Evolutionary conservation across 2,797 vertebrate species (phyloP).

Genomic region (Tangara arthus): DNA sequence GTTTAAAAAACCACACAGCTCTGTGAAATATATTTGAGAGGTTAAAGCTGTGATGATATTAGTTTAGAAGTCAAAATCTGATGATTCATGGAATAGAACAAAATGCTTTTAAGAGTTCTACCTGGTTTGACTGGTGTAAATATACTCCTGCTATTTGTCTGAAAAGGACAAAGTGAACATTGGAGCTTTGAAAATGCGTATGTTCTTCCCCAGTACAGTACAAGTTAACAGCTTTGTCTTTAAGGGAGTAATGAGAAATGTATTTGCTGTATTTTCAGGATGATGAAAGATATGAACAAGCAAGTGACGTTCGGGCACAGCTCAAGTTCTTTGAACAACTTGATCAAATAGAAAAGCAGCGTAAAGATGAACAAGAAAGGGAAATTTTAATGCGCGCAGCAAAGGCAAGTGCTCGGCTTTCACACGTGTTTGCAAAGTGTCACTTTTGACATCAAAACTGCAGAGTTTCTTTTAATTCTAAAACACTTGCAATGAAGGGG

Average conservation of each 20-base stretch:
- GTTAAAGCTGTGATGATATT: constrained; percentile 22
- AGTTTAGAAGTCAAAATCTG: constrained; percentile 37
- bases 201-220: neutral
- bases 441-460: constrained; percentile 11
- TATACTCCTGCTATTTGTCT: constrained; percentile 27
- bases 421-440: neutral
- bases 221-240: constrained; percentile 23
- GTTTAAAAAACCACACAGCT: neutral
- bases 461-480: neutral
- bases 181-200: neutral
- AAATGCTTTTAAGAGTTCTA: constrained; percentile 37
- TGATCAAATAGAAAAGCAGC: constrained; percentile 93
- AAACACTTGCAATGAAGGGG: neutral
- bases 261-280: constrained; percentile 77
- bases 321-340: constrained; percentile 95
- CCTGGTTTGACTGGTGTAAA: constrained; percentile 28
- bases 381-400: constrained; percentile 93
- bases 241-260: neutral
- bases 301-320: constrained; percentile 87
- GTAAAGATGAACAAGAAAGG: constrained; percentile 92
- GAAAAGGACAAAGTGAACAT: constrained; percentile 25
- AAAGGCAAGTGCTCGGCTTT: constrained; percentile 80
- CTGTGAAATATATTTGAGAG: neutral
- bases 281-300: constrained; percentile 86
- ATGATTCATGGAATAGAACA: constrained; percentile 41